A percentile compares a stretch with the other conserved stretches of the same genome.
phyloP scores from a whole-genome alignment of 2,113 vertebrate species.

The Sebastes schlegelii region DNA sequence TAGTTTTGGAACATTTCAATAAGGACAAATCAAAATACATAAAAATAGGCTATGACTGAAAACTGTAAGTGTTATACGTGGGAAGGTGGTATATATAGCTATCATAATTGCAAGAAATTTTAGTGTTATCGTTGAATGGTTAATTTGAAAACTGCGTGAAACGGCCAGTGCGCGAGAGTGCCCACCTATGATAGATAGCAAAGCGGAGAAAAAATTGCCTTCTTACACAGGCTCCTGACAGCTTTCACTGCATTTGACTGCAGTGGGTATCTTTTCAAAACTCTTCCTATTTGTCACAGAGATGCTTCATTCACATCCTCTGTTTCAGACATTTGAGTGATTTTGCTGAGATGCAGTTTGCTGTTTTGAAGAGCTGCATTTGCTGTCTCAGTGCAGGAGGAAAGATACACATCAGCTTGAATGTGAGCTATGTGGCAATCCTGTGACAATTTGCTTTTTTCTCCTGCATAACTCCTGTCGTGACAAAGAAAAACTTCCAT shows the following conservation, averaged over 20 bases:
- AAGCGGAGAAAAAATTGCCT: no score
- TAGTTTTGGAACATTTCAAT: no score
- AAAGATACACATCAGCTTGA: constrained; percentile 14
- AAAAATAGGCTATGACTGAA: no score
- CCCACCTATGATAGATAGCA: no score
- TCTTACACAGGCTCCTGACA: no score
- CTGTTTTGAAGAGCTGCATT: constrained; percentile 10
- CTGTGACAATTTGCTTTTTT: background rate
- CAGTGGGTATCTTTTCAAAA: background rate
- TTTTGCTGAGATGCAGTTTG: constrained; percentile 12
- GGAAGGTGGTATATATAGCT: no score
- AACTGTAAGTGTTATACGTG: no score
- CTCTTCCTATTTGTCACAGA: background rate
- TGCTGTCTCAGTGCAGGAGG: constrained; percentile 8
- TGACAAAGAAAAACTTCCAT: background rate
- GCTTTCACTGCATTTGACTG: background rate
- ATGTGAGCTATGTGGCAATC: constrained; percentile 21
- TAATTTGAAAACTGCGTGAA: no score
- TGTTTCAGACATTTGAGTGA: background rate
- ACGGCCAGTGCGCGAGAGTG: no score
- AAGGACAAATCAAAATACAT: no score
- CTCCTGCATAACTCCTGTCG: background rate
- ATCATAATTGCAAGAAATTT: no score
- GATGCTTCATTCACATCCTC: constrained; percentile 1
- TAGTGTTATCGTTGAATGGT: no score